Conservation (phyloP, 2,888 invertebrate genomes). For the Cartodere bifasciata region DNA sequence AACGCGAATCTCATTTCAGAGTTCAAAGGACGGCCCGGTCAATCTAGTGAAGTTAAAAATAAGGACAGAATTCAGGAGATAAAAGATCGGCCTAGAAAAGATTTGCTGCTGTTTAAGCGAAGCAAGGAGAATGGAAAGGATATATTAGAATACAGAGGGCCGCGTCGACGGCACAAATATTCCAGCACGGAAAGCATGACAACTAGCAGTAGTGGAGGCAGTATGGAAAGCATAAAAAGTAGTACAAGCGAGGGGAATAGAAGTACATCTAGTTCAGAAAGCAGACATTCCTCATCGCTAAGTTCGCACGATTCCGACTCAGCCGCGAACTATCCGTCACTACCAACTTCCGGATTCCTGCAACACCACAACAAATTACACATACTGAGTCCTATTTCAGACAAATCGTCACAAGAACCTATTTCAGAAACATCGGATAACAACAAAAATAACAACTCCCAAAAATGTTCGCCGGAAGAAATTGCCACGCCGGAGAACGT, state of each 20-base stretch:
- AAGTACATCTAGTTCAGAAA: conserved; percentile 75
- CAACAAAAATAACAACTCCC: conserved; percentile 65
- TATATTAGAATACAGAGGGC: conserved; percentile 45
- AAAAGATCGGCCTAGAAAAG: conserved; percentile 52
- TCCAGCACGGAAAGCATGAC: conserved; percentile 81
- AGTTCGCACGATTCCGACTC: conserved; percentile 81
- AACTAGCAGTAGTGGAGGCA: conserved; percentile 75
- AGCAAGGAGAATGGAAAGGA: conserved; percentile 24
- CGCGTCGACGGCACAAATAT: conserved; percentile 49
- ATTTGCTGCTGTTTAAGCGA: conserved; percentile 26
- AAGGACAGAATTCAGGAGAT: conserved; percentile 48
- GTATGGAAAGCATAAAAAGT: conserved; percentile 77
- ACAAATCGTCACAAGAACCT: conserved; percentile 80
- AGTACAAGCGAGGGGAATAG: conserved; percentile 80
- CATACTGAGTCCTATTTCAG: conserved; percentile 79
- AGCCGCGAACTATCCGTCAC: conserved; percentile 43
- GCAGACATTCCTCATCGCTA: conserved; percentile 68
- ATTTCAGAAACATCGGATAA: conserved; percentile 73
- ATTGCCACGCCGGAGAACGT: conserved; percentile 36
- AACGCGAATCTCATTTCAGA: conserved; percentile 39
- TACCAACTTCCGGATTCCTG: conserved; percentile 53
- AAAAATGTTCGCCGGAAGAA: conserved; percentile 64
- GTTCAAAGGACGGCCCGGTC: conserved; percentile 40
- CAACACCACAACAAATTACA: conserved; percentile 67
- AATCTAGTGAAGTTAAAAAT: conserved; percentile 41